Evolutionary conservation across 2,797 vertebrate species (phyloP).

Genomic region (Tarsius wallacei): DNA sequence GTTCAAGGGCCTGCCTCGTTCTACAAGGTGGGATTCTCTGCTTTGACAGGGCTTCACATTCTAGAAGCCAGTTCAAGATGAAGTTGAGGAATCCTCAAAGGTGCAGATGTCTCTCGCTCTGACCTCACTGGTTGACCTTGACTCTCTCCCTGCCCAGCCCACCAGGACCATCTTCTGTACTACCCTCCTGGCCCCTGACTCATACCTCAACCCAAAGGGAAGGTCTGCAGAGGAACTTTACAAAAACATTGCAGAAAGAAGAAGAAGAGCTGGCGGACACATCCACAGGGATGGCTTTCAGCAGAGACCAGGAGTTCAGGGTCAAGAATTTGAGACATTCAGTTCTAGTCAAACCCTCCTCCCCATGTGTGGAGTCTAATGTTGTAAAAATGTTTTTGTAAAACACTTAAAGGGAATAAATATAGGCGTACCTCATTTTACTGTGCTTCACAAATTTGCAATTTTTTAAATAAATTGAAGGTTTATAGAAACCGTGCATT

Average conservation of each 20-base stretch:
- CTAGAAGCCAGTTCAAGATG: not conserved
- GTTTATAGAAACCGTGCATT: no score
- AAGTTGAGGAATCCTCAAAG: not conserved
- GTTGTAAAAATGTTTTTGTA: not conserved
- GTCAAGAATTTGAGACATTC: not conserved
- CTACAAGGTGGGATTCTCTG: not conserved
- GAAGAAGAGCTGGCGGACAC: not conserved
- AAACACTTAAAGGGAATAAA: not conserved
- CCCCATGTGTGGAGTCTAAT: not conserved
- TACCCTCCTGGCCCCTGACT: not conserved
- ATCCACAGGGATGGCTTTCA: not conserved
- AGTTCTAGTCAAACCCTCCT: not conserved
- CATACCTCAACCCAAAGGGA: not conserved
- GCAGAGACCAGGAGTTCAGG: not conserved
- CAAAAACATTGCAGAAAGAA: not conserved
- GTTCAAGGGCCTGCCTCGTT: not conserved
- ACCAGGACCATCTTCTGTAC: not conserved
- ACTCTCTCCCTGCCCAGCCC: not conserved
- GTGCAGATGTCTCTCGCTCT: not conserved
- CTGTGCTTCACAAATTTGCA: no score
- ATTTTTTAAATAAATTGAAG: no score
- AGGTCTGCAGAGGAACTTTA: not conserved
- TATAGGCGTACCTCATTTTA: no score
- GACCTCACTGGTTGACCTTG: not conserved
- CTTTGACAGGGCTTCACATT: not conserved